Percentiles rank a stretch among this genome's conserved stretches.
These are phyloP conservation scores for Alca torda DNA, from an alignment of 2,797 vertebrate species.

Conservation along the genomic window DNA sequence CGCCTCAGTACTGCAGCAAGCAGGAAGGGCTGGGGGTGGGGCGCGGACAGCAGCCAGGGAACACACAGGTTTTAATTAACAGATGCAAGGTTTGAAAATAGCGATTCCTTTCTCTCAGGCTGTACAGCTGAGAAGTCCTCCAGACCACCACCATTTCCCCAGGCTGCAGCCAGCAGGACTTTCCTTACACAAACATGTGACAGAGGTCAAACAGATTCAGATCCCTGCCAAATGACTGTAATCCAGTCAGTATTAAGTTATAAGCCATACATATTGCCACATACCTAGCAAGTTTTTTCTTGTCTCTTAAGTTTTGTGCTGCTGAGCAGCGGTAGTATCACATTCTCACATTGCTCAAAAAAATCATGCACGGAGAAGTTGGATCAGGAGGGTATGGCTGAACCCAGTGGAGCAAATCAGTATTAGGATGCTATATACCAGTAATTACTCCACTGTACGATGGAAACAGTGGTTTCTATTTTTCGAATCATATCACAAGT, in stretches of 20 bases:
- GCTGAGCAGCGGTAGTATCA: background rate
- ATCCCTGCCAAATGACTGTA: background rate
- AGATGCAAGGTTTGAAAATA: background rate
- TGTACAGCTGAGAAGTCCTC: background rate
- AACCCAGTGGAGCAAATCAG: background rate
- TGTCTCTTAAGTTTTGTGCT: background rate
- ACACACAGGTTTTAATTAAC: background rate
- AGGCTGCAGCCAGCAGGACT: background rate
- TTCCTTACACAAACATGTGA: no score
- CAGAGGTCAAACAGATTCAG: background rate
- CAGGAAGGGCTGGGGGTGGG: no score
- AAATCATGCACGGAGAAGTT: fast-evolving
- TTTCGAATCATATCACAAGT: background rate
- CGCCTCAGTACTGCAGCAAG: background rate
- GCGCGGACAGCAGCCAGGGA: background rate
- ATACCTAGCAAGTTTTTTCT: background rate
- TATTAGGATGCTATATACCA: background rate
- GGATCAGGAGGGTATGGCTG: background rate
- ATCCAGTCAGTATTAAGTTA: background rate
- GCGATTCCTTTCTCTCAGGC: background rate
- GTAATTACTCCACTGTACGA: background rate
- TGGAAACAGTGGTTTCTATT: background rate
- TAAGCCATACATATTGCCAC: background rate
- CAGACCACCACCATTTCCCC: background rate
- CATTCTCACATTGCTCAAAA: fast-evolving